Percentiles rank a stretch among this genome's conserved stretches.
phyloP scores from a whole-genome alignment of 2,888 invertebrate genomes.

The Bibio marci region DNA sequence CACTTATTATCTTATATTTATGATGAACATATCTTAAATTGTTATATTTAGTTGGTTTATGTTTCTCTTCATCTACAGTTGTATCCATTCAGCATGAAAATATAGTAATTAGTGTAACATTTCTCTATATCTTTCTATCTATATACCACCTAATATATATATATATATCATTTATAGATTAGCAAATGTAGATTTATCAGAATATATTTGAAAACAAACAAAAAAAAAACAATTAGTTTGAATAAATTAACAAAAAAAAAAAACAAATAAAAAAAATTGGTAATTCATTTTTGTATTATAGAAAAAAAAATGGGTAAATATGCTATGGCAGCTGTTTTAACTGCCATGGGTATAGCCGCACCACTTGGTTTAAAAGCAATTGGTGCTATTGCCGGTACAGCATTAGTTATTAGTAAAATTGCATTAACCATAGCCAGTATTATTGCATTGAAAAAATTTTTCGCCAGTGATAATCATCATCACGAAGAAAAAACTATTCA shows the following conservation, averaged over 20 bases:
- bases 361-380: conserved; percentile 51
- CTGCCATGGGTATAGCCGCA: conserved; percentile 49
- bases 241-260: neutral
- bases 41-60: no score
- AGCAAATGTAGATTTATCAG: no score
- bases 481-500: conserved; percentile 44
- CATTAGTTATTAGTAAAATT: conserved; percentile 53
- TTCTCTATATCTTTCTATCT: no score
- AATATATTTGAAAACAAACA: no score
- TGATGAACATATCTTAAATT: no score
- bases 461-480: conserved; percentile 41
- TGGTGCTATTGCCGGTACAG: conserved; percentile 52
- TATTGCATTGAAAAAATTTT: conserved; percentile 53
- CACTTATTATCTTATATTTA: no score
- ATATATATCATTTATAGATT: no score
- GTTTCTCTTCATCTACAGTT: no score
- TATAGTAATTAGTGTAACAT: no score
- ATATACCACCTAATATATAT: no score
- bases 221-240: no score
- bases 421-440: conserved; percentile 55
- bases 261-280: neutral
- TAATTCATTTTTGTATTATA: conserved; percentile 14
- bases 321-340: conserved; percentile 40
- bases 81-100: no score
- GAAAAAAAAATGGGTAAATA: conserved; percentile 38